Percentiles rank a stretch among this genome's conserved stretches.
phyloP scores from a whole-genome alignment of 2,113 vertebrate genomes.

The Campylomormyrus numenius region DNA sequence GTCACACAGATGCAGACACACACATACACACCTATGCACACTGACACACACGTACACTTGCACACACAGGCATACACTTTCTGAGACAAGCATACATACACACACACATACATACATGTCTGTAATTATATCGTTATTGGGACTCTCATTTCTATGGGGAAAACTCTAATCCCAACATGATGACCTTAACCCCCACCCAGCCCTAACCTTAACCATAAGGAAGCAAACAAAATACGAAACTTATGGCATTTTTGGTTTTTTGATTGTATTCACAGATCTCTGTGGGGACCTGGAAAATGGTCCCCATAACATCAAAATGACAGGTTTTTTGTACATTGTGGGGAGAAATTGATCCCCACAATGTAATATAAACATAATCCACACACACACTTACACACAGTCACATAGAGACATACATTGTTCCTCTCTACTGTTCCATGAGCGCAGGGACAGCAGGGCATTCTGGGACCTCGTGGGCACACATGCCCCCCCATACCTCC shows the following conservation, averaged over 20 bases:
- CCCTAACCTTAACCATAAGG: too few species aligned
- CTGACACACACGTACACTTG: not conserved
- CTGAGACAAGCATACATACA: not conserved
- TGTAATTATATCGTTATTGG: too few species aligned
- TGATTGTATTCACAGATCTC: too few species aligned
- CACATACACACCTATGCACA: not conserved
- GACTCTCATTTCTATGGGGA: too few species aligned
- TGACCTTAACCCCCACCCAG: too few species aligned
- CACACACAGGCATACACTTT: not conserved
- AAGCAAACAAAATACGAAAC: too few species aligned
- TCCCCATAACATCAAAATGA: too few species aligned
- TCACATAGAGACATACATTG: slow-evolving; percentile 21
- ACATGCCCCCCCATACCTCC: not conserved
- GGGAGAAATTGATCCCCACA: not conserved
- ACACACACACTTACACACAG: slow-evolving; percentile 24
- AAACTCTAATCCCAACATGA: too few species aligned
- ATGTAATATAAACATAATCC: not conserved
- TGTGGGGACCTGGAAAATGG: too few species aligned
- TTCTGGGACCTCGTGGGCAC: slow-evolving; percentile 16
- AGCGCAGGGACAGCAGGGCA: slow-evolving; percentile 22
- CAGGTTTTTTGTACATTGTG: too few species aligned
- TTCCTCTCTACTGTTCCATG: slow-evolving; percentile 29
- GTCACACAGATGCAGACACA: not conserved
- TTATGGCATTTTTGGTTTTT: too few species aligned
- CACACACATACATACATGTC: not conserved